Evolutionary conservation across 37 sponge, comb jelly and placozoan genomes (phyloP).

Genomic region (Agelas oroides): DNA sequence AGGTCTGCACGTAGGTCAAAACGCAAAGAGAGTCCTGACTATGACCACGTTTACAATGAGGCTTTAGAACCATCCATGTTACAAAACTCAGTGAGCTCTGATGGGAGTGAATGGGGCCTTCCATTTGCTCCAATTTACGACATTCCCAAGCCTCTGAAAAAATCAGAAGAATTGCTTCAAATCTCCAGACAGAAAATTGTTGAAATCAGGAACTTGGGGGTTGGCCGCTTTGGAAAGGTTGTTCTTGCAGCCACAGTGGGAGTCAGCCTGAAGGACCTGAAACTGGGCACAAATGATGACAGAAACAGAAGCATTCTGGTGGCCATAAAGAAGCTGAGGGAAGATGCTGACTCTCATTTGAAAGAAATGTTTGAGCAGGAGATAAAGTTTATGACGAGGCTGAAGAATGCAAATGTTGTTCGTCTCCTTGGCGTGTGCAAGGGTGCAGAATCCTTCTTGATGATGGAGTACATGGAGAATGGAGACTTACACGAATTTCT

Average conservation of each 20-base stretch:
- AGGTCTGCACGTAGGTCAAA: too few relatives aligned
- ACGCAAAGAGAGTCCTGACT: not conserved
- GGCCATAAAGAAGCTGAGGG: constrained; percentile 82
- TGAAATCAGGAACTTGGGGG: constrained; percentile 55
- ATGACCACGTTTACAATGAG: constrained; percentile 53
- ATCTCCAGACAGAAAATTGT: constrained; percentile 36
- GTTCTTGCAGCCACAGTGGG: constrained; percentile 60
- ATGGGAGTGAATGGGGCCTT: constrained; percentile 1
- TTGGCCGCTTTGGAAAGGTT: constrained; percentile 74
- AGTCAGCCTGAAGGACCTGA: constrained; percentile 67
- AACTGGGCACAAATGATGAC: constrained; percentile 45
- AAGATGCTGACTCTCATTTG: constrained; percentile 39
- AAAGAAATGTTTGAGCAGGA: constrained; percentile 72
- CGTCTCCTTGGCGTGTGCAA: constrained; percentile 75
- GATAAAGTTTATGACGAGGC: constrained; percentile 77
- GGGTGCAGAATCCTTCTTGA: constrained; percentile 34
- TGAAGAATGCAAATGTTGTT: constrained; percentile 78
- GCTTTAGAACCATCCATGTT: constrained; percentile 68
- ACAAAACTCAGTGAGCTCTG: not conserved
- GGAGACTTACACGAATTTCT: constrained; percentile 87
- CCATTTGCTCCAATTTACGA: constrained; percentile 70
- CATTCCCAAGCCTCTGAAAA: constrained; percentile 1
- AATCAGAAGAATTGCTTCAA: not conserved
- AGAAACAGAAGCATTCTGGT: constrained; percentile 64
- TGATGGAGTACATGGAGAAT: constrained; percentile 97